Base-by-base conservation (phyloP, 2,888 invertebrate genomes). In the Trissoscelio sp. region DNA sequence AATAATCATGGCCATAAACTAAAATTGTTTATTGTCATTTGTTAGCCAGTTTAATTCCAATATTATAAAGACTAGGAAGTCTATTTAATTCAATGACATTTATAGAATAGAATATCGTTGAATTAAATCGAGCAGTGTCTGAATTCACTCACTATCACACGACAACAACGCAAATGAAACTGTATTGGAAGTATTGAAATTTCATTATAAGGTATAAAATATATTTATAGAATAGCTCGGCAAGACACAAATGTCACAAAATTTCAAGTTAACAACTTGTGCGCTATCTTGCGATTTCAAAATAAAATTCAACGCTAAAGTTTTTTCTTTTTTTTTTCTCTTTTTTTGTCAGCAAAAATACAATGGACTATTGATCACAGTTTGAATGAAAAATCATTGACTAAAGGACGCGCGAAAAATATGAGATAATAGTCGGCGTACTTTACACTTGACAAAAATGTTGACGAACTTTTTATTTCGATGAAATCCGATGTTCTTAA, bases 1-100 rank as follows among this genome's bases (percentile, higher is more conserved):
- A 72, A 72, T 53, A 72, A 72, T 39, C 48, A 48, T 73, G 62
- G 51, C 44, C 62, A 7, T 34, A 39, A 58, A 58, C 51, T 48
- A n/a, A 72, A 72, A 72, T 60, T 39, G 51, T 72, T 60, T 51
- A 60, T 60, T 51, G 51, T 48, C 28, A 20, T 58, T 51, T 39
- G 34, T 72, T 72, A 28, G 22, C 37, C 16, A 14, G 42, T 42
- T 28, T 42, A 22, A 44, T 22, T 42, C 12, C 3, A 12, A 31
- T 14, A 22, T n/a, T 24, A 53, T 31, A 53, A 46, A 42, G 42
- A 3, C 16, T 22, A 18, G 2, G 3, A 18, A 51, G 12, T 18
- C n/a, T 37, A 18, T 58, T 24, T 34, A 37, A 58, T 42, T 6
- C 28, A 55, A 34, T 55, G n/a, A n/a, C n/a, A n/a, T n/a, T n/a